phyloP scores from a whole-genome alignment of 2,888 invertebrate genomes.

The Drosophila merina region DNA sequence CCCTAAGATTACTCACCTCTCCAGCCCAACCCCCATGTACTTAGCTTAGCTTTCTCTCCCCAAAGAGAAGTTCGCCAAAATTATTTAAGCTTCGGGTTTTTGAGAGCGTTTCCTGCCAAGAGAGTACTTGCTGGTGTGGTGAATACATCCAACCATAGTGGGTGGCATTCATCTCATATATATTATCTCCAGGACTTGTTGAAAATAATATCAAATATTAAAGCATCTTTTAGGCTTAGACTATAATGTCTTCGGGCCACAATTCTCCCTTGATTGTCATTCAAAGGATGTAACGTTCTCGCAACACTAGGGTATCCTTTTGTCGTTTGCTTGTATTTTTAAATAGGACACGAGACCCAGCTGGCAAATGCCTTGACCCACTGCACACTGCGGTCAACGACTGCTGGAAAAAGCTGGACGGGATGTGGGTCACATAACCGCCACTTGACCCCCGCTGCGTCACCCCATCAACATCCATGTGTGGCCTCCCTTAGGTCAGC shows the following conservation, averaged over 20 bases:
- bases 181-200: not conserved
- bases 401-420: conserved; percentile 5
- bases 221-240: not conserved
- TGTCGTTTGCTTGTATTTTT: not conserved
- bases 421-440: conserved; percentile 31
- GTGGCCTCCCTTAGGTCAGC: not conserved
- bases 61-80: not conserved
- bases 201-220: not conserved
- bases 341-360: not conserved
- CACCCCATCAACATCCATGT: not conserved
- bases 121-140: not conserved
- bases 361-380: conserved; percentile 33
- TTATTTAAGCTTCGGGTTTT: not conserved
- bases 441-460: not conserved
- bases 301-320: not conserved
- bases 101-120: not conserved
- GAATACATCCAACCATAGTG: not conserved
- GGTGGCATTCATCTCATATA: not conserved
- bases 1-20: not conserved
- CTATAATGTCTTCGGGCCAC: not conserved
- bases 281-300: not conserved
- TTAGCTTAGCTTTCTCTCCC: not conserved
- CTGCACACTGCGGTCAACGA: conserved; percentile 35
- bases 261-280: not conserved
- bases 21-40: not conserved